Evolutionary conservation across 2,797 vertebrate species (phyloP).

Genomic region (Muscicapa comitata): DNA sequence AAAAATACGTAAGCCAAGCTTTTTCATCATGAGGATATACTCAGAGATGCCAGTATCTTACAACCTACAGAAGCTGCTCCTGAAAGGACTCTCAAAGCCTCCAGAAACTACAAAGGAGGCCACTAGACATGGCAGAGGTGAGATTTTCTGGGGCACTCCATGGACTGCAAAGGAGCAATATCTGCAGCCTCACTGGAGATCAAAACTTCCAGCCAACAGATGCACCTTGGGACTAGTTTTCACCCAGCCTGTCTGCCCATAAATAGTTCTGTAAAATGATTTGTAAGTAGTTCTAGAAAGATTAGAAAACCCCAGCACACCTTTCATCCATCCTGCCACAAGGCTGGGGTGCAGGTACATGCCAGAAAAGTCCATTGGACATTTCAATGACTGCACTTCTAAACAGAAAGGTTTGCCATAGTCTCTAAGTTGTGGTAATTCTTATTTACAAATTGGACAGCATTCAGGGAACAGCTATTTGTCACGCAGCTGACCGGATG

Average conservation of each 20-base stretch:
- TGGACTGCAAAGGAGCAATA: fast-evolving
- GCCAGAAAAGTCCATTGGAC: fast-evolving
- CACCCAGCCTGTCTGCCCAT: background rate
- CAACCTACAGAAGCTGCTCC: background rate
- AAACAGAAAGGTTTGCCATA: background rate
- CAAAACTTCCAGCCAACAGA: background rate
- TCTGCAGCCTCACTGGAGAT: background rate
- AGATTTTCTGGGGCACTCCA: background rate
- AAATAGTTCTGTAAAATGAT: background rate
- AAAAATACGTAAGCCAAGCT: background rate
- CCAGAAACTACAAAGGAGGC: background rate
- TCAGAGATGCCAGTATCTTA: background rate
- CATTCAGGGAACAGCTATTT: slow-evolving; percentile 24
- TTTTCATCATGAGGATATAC: background rate
- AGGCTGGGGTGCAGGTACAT: fast-evolving
- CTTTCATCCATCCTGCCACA: background rate
- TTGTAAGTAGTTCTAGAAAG: background rate
- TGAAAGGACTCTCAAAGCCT: background rate
- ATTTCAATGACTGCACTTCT: background rate
- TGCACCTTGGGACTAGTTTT: background rate
- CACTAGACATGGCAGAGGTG: background rate
- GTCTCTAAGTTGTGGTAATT: background rate
- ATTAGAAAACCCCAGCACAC: background rate
- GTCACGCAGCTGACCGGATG: slow-evolving; percentile 29
- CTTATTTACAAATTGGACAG: slow-evolving; percentile 1